Percentiles rank a stretch among this genome's conserved stretches.
phyloP scores from a whole-genome alignment of 2,888 invertebrate species.

The Cetonia aurata region DNA sequence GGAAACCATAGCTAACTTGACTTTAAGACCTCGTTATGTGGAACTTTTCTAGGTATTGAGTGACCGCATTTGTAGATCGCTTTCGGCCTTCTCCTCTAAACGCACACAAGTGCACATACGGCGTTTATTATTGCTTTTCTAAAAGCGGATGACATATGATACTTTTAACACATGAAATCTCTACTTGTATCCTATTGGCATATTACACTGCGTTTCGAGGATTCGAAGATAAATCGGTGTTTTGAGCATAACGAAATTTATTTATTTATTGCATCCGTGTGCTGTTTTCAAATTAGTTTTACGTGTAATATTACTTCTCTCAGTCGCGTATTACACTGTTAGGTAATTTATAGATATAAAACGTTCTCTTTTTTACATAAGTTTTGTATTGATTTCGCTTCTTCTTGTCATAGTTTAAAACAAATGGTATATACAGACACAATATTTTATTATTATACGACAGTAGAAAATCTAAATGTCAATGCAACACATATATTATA shows the following conservation, averaged over 20 bases:
- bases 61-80: slow-evolving; percentile 54
- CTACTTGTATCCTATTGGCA: slow-evolving; percentile 42
- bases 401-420: too few relatives aligned
- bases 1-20: slow-evolving; percentile 52
- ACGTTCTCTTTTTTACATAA: too few relatives aligned
- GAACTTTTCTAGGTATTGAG: slow-evolving; percentile 52
- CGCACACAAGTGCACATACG: slow-evolving; percentile 37
- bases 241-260: slow-evolving; percentile 37
- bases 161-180: slow-evolving; percentile 47
- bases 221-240: slow-evolving; percentile 39
- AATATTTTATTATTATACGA: too few relatives aligned
- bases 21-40: slow-evolving; percentile 53
- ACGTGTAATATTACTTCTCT: slow-evolving; percentile 10
- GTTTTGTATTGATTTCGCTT: too few relatives aligned
- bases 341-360: too few relatives aligned
- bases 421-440: too few relatives aligned
- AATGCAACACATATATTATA: too few relatives aligned
- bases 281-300: slow-evolving; percentile 29
- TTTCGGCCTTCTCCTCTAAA: slow-evolving; percentile 52
- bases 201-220: slow-evolving; percentile 40
- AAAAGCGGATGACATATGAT: slow-evolving; percentile 53
- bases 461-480: too few relatives aligned
- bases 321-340: not conserved
- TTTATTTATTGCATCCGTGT: slow-evolving; percentile 38
- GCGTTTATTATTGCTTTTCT: slow-evolving; percentile 52